Evolutionary conservation across 1,140 invertebrate species (phyloP).

Genomic region (Charaxes varanes): DNA sequence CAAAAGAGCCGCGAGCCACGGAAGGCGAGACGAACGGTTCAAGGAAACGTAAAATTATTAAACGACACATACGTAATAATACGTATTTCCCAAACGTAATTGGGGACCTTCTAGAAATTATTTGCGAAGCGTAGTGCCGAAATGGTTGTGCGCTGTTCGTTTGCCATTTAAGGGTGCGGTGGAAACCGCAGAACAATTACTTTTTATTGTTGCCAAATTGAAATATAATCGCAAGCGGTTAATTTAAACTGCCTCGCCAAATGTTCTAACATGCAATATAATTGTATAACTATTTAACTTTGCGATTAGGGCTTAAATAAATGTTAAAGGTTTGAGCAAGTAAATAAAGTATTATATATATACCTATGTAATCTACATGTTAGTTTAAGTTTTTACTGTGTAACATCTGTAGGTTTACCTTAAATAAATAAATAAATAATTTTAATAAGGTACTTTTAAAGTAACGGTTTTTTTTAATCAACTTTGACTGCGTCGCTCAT

Average conservation of each 20-base stretch:
- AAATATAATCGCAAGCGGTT: constrained; percentile 16
- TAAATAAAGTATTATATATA: too few relatives aligned
- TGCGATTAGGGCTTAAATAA: too few relatives aligned
- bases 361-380: too few relatives aligned
- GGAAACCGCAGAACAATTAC: constrained; percentile 54
- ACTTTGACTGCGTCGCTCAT: too few relatives aligned
- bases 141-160: constrained; percentile 35
- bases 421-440: too few relatives aligned
- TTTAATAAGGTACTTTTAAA: too few relatives aligned
- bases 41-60: constrained; percentile 35
- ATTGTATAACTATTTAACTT: too few relatives aligned
- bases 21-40: constrained; percentile 31
- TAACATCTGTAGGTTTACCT: too few relatives aligned
- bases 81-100: constrained; percentile 39
- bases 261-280: too few relatives aligned
- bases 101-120: constrained; percentile 41
- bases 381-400: too few relatives aligned
- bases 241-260: constrained; percentile 13
- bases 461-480: too few relatives aligned
- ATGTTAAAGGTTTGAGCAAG: too few relatives aligned
- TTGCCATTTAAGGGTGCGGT: constrained; percentile 52
- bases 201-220: constrained; percentile 37
- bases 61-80: constrained; percentile 45
- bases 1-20: constrained; percentile 27
- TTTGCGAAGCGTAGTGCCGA: constrained; percentile 36